Percentiles rank a stretch among this genome's conserved stretches.
These are phyloP conservation scores for Caenorhabditis inopinata DNA, from an alignment of 1,140 invertebrate species.

Conservation along the genomic window DNA sequence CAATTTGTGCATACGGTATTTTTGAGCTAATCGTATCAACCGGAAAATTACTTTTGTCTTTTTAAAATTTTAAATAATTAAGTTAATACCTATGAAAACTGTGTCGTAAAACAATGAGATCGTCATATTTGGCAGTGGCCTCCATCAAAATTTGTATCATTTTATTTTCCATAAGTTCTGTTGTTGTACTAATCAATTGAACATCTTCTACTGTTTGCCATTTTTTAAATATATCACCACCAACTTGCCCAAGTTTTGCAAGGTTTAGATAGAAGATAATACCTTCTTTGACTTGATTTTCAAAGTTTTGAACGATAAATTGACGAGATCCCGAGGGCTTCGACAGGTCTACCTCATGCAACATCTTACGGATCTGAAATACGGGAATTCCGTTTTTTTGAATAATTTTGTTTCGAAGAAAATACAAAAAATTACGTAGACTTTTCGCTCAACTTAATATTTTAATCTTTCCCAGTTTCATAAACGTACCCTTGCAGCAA, in stretches of 20 bases:
- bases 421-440: too few species aligned
- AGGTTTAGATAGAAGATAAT: background rate
- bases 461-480: too few species aligned
- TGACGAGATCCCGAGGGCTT: background rate
- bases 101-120: background rate
- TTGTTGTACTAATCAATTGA: background rate
- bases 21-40: background rate
- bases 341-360: background rate
- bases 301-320: slow-evolving; percentile 8
- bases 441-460: too few species aligned
- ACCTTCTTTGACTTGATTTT: background rate
- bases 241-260: background rate
- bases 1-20: background rate
- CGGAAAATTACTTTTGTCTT: background rate
- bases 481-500: background rate
- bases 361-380: background rate
- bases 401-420: too few species aligned
- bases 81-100: background rate
- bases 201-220: slow-evolving; percentile 1
- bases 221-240: background rate
- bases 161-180: background rate
- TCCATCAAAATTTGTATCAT: slow-evolving; percentile 4
- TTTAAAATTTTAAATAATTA: background rate
- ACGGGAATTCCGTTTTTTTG: too few species aligned
- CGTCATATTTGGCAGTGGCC: background rate